These are phyloP conservation scores for Parapristionchus giblindavisi DNA, from an alignment of 2,888 invertebrate species.

Conservation along the genomic window DNA sequence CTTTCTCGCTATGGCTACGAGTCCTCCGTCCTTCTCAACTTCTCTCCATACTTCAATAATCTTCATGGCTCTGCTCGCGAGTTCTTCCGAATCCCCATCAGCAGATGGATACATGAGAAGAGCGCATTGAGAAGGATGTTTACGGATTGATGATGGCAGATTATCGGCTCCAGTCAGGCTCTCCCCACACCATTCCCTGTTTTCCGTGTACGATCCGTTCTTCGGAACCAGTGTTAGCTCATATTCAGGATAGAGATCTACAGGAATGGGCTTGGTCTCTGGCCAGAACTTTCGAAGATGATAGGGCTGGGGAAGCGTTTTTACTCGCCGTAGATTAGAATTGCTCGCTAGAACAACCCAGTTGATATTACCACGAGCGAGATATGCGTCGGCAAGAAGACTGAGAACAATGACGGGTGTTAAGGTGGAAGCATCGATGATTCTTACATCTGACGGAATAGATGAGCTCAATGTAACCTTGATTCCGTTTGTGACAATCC, in stretches of 20 bases:
- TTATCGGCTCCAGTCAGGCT: background rate
- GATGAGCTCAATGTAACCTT: background rate
- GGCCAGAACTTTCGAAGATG: slow-evolving; percentile 34
- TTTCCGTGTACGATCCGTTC: background rate
- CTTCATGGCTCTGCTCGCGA: slow-evolving; percentile 33
- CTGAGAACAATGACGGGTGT: background rate
- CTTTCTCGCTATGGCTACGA: slow-evolving; percentile 32
- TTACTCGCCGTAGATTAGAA: background rate
- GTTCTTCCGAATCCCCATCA: background rate
- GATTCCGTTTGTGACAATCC: slow-evolving; percentile 3
- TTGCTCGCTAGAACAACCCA: background rate
- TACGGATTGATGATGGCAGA: background rate
- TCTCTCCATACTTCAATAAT: slow-evolving; percentile 44
- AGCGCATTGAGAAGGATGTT: background rate
- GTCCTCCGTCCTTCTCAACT: slow-evolving; percentile 30
- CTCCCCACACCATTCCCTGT: slow-evolving; percentile 6
- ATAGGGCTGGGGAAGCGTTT: background rate
- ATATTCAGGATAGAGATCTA: slow-evolving; percentile 1
- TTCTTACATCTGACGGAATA: background rate
- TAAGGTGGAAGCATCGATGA: slow-evolving; percentile 14
- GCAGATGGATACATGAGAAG: background rate
- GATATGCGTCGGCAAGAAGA: slow-evolving; percentile 20
- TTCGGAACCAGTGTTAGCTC: background rate
- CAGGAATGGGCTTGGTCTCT: background rate
- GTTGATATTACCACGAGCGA: background rate